Conservation (phyloP, 1,140 invertebrate species). For the Pogonus chalceus region DNA sequence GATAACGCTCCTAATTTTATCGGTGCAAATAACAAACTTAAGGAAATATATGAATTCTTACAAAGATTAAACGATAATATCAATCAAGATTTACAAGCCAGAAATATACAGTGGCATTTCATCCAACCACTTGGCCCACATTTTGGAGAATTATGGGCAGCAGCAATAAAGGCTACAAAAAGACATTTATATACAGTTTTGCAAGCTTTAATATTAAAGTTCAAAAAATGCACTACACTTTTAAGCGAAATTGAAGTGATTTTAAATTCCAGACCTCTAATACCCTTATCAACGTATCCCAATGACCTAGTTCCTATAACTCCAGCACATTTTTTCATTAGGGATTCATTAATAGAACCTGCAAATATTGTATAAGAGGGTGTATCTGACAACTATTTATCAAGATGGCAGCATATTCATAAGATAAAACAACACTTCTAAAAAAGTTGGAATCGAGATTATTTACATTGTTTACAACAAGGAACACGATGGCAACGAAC, state of each 20-base stretch:
- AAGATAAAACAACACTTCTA: constrained; percentile 25
- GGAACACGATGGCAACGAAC: constrained; percentile 21
- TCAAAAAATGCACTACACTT: constrained; percentile 19
- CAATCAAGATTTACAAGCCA: background rate
- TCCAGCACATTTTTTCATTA: constrained; percentile 33
- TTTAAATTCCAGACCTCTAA: constrained; percentile 19
- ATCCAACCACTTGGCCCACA: constrained; percentile 26
- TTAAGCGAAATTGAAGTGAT: constrained; percentile 16
- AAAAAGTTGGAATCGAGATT: constrained; percentile 24
- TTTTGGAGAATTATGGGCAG: constrained; percentile 33
- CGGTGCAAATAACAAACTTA: constrained; percentile 2
- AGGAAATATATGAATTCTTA: constrained; percentile 4
- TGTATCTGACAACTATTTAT: constrained; percentile 12
- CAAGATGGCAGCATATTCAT: constrained; percentile 23
- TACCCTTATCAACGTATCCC: constrained; percentile 9
- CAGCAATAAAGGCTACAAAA: constrained; percentile 25
- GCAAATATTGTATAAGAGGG: constrained; percentile 14
- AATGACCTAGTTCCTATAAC: constrained; percentile 22
- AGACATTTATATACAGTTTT: constrained; percentile 20
- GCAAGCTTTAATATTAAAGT: constrained; percentile 14
- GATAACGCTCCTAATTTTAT: constrained; percentile 14
- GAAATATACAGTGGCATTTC: constrained; percentile 17
- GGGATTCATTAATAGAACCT: constrained; percentile 20
- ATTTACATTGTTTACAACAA: constrained; percentile 23
- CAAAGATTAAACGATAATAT: background rate